Evolutionary conservation across 2,113 vertebrate species (phyloP), one percentile per base, ranked within the genome.

Genomic region (Proterorhinus semilunaris): DNA sequence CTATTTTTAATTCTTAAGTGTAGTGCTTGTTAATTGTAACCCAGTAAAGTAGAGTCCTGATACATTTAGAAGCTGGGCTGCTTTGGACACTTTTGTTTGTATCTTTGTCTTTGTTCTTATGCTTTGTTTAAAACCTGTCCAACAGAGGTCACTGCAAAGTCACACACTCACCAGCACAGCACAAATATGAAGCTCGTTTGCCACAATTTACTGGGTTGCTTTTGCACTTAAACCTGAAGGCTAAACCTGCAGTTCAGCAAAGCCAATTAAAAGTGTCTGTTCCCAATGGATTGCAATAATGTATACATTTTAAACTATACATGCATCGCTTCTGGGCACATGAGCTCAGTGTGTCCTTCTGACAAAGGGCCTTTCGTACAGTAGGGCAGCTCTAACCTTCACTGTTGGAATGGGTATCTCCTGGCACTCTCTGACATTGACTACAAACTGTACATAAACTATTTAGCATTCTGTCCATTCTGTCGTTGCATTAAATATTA

Each of bases 121-220:
- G 27, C 13, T 58, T 42, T 58, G 1, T 42, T 36, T 44, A 61
- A 42, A 45, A n/a, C 62, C 55, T 70, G 69, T 69, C 74, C 74
- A 71, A 76, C 44, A 81, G 74, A 82, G 79, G 83, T 84, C 83
- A 82, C 46, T 65, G 64, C 79, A 86, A 87, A 86, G 81, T 84
- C 73, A 79, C 48, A 42, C 58, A 61, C 72, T 52, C 47, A 66
- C 74, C 64, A 76, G 74, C 51, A 64, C 2, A 53, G 67, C 21
- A 54, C 65, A 9, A 11, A 65, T 58, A 52, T 54, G 66, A 79
- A 50, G 27, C 62, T 55, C 55, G 62, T 54, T 68, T 49, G 55
- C 55, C 43, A 49, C 66, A 44, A 1, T 42, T 16, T 59, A 15
- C 27, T 15, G 12, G 66, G 12, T 66, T 70, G 36, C 61, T 16